Conservation (phyloP, 2,888 invertebrate species). For the Yponomeuta sedellus region DNA sequence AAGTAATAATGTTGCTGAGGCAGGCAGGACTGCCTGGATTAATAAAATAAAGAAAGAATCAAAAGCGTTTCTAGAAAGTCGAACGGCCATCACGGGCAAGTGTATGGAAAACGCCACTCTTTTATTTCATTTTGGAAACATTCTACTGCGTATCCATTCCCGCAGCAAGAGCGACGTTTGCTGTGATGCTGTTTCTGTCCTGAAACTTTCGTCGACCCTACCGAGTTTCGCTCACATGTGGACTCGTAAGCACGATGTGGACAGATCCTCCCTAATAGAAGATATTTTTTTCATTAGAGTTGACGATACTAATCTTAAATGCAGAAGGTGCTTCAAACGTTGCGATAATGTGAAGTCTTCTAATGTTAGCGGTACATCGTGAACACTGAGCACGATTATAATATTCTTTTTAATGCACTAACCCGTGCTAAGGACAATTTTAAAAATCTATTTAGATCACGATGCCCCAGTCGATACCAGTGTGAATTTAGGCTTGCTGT, state of each 20-base stretch:
- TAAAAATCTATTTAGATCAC: too few species aligned
- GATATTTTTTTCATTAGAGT: not conserved
- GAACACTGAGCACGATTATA: conserved; percentile 11
- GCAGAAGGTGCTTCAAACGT: not conserved
- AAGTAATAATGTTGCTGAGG: not conserved
- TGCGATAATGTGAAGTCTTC: conserved; percentile 12
- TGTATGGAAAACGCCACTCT: conserved; percentile 3
- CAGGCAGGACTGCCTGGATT: too few species aligned
- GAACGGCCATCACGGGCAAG: not conserved
- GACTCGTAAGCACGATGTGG: not conserved
- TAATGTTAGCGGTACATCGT: conserved; percentile 18
- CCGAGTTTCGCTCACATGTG: conserved; percentile 4
- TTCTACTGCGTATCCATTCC: conserved; percentile 16
- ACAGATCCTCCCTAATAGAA: not conserved
- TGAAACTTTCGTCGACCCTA: conserved; percentile 5
- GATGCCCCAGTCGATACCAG: conserved; percentile 9
- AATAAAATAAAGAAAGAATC: not conserved
- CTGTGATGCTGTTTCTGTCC: conserved; percentile 12
- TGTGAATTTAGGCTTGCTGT: not conserved
- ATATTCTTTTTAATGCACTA: too few species aligned
- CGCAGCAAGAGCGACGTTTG: not conserved
- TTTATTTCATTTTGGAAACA: conserved; percentile 11
- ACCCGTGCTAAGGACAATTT: too few species aligned
- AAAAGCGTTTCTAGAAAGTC: not conserved
- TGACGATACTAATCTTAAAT: conserved; percentile 12